Conservation (phyloP, 2,888 invertebrate species). For the Ctena decussata region DNA sequence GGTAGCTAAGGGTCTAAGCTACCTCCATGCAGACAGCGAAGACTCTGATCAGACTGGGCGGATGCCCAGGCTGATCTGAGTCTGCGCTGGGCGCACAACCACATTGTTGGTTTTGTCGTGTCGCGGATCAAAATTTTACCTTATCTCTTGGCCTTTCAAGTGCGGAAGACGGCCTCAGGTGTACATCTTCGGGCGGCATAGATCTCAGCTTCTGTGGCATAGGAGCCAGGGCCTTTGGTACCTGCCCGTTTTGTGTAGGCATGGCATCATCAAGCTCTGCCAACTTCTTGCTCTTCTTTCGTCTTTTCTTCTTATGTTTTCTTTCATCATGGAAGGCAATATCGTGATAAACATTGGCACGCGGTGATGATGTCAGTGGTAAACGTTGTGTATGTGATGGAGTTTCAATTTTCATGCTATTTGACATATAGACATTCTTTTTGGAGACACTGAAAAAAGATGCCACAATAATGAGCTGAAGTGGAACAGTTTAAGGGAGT, state of each 20-base stretch:
- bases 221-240: constrained; percentile 60
- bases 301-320: neutral
- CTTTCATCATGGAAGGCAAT: neutral
- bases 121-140: no score
- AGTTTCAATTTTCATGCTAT: constrained; percentile 33
- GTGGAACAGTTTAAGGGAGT: no score
- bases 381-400: constrained; percentile 22
- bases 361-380: constrained; percentile 61
- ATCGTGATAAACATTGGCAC: constrained; percentile 11
- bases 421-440: constrained; percentile 53
- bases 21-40: no score
- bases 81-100: no score
- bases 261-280: neutral
- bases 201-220: constrained; percentile 49
- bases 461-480: no score
- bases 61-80: no score
- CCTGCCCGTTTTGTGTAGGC: neutral
- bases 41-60: no score
- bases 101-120: no score
- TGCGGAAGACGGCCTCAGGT: constrained; percentile 53
- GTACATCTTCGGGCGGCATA: constrained; percentile 32
- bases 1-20: no score
- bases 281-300: neutral
- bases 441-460: constrained; percentile 51
- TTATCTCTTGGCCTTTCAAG: constrained; percentile 40